Evolutionary conservation across 2,797 vertebrate genomes (phyloP).

Genomic region (Takifugu rubripes): DNA sequence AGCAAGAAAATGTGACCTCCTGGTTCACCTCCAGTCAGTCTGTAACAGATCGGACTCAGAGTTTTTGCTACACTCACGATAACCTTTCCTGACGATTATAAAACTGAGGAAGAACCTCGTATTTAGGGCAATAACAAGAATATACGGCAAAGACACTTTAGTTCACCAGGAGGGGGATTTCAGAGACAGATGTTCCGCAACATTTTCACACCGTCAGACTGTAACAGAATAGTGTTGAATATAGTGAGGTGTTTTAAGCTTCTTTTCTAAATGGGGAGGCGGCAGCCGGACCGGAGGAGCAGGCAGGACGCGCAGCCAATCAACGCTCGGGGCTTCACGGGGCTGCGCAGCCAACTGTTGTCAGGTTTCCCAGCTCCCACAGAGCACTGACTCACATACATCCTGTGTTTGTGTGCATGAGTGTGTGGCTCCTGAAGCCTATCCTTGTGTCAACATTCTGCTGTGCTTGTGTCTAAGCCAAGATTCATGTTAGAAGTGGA

Average conservation of each 20-base stretch:
- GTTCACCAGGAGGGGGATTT: too few relatives aligned
- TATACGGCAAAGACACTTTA: too few relatives aligned
- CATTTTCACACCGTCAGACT: background rate
- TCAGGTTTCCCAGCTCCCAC: conserved; percentile 40
- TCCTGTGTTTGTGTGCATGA: conserved; percentile 4
- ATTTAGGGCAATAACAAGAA: too few relatives aligned
- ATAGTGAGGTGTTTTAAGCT: conserved; percentile 10
- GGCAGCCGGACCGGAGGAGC: conserved; percentile 40
- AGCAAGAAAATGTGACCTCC: too few relatives aligned
- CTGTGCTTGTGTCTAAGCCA: background rate
- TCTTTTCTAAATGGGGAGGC: conserved; percentile 35
- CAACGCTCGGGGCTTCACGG: conserved; percentile 62
- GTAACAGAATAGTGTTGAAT: background rate
- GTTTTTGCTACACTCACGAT: too few relatives aligned
- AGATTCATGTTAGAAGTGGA: background rate
- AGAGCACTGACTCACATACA: conserved; percentile 24
- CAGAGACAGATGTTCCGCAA: background rate
- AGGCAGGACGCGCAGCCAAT: conserved; percentile 31
- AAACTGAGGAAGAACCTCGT: too few relatives aligned
- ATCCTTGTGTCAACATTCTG: conserved; percentile 20
- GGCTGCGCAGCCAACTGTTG: conserved; percentile 33
- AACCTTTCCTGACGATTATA: too few relatives aligned
- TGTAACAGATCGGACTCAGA: too few relatives aligned
- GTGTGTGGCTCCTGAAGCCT: conserved; percentile 13
- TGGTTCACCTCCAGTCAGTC: too few relatives aligned